Conservation (phyloP, 1,140 invertebrate genomes). For the Drosophila nebulosa region DNA sequence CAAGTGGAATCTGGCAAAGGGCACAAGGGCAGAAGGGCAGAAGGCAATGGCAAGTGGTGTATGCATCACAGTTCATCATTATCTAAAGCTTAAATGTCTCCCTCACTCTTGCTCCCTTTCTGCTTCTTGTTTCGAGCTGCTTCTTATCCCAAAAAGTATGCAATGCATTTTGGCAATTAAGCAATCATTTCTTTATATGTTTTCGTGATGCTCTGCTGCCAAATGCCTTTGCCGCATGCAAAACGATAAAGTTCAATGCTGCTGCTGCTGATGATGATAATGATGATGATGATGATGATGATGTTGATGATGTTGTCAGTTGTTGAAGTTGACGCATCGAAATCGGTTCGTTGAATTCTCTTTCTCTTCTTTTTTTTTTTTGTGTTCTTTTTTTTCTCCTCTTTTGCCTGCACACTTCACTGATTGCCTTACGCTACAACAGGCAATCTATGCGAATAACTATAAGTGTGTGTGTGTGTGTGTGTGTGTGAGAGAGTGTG, state of each 20-base stretch:
- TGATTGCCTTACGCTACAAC: constrained; percentile 6
- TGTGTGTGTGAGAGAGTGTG: neutral
- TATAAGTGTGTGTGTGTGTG: neutral
- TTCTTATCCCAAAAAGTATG: neutral
- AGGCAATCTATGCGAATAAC: constrained; percentile 1
- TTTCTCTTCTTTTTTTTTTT: neutral
- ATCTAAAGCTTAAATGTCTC: neutral
- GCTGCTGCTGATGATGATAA: neutral
- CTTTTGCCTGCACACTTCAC: constrained; percentile 1
- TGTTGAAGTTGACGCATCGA: constrained; percentile 4
- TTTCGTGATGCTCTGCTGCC: neutral
- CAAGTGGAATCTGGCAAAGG: neutral
- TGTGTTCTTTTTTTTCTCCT: neutral
- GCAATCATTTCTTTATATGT: constrained; percentile 5
- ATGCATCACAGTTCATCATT: too few relatives aligned
- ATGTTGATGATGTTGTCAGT: constrained; percentile 5
- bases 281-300: neutral
- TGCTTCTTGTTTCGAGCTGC: neutral
- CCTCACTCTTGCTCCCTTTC: too few relatives aligned
- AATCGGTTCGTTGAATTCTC: constrained; percentile 3
- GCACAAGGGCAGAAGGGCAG: too few relatives aligned
- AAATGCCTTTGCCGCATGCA: too few relatives aligned
- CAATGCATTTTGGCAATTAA: constrained; percentile 9
- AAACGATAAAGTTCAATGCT: neutral
- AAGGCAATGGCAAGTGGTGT: too few relatives aligned